These are phyloP conservation scores for Prosopocoilus inquinatus DNA, from an alignment of 2,888 invertebrate species.

Conservation along the genomic window DNA sequence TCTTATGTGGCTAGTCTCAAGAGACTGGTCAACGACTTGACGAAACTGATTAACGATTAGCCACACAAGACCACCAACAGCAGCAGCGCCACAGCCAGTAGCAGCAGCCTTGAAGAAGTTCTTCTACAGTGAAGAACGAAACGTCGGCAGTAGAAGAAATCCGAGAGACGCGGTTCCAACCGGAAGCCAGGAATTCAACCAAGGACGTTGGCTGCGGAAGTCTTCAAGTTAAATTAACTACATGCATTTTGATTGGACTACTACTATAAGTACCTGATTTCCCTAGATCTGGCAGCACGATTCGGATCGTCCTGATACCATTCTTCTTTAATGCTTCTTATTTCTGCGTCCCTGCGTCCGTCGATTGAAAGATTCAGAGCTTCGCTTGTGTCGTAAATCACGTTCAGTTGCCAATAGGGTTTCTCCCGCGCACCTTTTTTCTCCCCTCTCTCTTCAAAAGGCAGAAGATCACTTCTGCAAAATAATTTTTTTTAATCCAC, in stretches of 20 bases:
- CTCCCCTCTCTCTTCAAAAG: not conserved
- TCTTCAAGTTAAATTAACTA: too few species aligned
- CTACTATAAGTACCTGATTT: conserved; percentile 30
- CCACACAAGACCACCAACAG: too few species aligned
- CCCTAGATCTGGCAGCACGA: conserved; percentile 31
- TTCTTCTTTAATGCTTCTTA: conserved; percentile 34
- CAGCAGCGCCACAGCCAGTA: too few species aligned
- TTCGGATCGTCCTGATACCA: conserved; percentile 36
- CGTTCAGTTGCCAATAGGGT: conserved; percentile 37
- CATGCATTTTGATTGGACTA: not conserved
- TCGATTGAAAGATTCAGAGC: conserved; percentile 29
- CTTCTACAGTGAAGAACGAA: too few species aligned
- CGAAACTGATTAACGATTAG: too few species aligned
- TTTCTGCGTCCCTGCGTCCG: conserved; percentile 29
- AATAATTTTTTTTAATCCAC: not conserved
- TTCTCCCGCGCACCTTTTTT: conserved; percentile 5
- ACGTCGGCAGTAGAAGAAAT: too few species aligned
- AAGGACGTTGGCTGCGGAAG: too few species aligned
- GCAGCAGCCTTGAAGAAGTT: too few species aligned
- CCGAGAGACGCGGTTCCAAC: too few species aligned
- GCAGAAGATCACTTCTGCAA: not conserved
- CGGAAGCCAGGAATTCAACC: too few species aligned
- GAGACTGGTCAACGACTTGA: too few species aligned
- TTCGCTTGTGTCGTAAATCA: conserved; percentile 28
- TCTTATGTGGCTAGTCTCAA: too few species aligned